Percentiles rank a stretch among this genome's conserved stretches.
phyloP scores from a whole-genome alignment of 2,797 vertebrate species.

The Pempheris klunzingeri region DNA sequence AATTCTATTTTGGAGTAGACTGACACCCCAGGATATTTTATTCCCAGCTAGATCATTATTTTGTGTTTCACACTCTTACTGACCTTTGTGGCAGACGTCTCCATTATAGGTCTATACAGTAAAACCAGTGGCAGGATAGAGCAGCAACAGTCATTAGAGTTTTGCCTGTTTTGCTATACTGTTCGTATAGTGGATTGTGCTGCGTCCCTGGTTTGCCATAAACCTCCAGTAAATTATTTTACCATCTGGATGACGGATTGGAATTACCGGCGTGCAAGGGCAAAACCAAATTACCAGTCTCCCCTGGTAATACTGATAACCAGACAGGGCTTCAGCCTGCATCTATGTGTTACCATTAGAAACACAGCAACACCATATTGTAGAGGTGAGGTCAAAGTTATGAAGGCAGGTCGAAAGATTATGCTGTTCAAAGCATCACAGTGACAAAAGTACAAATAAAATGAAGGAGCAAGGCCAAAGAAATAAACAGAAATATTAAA shows the following conservation, averaged over 20 bases:
- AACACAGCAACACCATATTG: constrained; percentile 28
- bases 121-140: constrained; percentile 1
- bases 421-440: background rate
- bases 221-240: constrained; percentile 67
- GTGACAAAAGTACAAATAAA: background rate
- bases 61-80: background rate
- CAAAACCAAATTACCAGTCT: constrained; percentile 58
- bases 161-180: background rate
- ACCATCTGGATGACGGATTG: constrained; percentile 70
- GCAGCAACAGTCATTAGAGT: constrained; percentile 5
- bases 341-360: constrained; percentile 55
- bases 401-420: background rate
- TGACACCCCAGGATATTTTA: background rate
- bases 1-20: background rate
- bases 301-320: constrained; percentile 45
- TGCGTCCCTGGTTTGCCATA: constrained; percentile 60
- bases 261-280: constrained; percentile 47
- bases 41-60: background rate
- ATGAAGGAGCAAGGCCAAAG: background rate
- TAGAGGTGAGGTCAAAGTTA: constrained; percentile 40
- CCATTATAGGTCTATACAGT: background rate
- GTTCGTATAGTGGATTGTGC: constrained; percentile 25
- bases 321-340: constrained; percentile 43
- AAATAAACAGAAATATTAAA: constrained; percentile 20
- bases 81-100: background rate